Percentiles rank a stretch among this genome's conserved stretches.
These are phyloP conservation scores for Apogon hyalosoma DNA, from an alignment of 2,797 vertebrate species.

Conservation along the genomic window DNA sequence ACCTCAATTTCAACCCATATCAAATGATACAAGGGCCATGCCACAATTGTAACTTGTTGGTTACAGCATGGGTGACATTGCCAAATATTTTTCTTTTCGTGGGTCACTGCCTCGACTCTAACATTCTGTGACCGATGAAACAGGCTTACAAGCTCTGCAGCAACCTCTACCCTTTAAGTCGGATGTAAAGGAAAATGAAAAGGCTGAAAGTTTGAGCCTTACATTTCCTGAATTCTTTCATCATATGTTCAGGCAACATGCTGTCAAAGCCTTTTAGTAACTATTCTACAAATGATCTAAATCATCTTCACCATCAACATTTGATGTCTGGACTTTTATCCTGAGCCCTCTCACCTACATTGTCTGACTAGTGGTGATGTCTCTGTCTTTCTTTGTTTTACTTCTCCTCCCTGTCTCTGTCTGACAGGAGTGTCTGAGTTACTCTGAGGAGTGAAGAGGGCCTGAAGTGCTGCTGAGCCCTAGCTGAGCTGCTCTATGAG, in stretches of 20 bases:
- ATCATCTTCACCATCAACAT: constrained; percentile 67
- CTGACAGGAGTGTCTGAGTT: constrained; percentile 84
- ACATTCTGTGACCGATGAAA: constrained; percentile 64
- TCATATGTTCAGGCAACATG: constrained; percentile 51
- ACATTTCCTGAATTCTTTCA: constrained; percentile 45
- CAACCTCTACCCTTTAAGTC: constrained; percentile 45
- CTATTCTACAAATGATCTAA: constrained; percentile 72
- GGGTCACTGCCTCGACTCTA: constrained; percentile 53
- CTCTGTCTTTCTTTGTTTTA: constrained; percentile 54
- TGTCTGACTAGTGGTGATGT: constrained; percentile 48
- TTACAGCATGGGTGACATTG: constrained; percentile 64
- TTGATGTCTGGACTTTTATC: constrained; percentile 27
- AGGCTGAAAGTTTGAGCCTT: constrained; percentile 27
- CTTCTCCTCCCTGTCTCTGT: constrained; percentile 57
- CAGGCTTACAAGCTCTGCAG: constrained; percentile 53
- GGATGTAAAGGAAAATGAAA: constrained; percentile 53
- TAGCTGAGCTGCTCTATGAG: constrained; percentile 64
- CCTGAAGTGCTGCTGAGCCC: constrained; percentile 55
- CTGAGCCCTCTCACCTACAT: constrained; percentile 34
- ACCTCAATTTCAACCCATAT: constrained; percentile 78
- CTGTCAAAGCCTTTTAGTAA: constrained; percentile 67
- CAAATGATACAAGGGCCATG: constrained; percentile 57
- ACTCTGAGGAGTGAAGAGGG: constrained; percentile 80
- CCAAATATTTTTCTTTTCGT: constrained; percentile 57
- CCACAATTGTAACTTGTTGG: constrained; percentile 46